Conservation (phyloP, 2,797 vertebrate species). For the Enteromius anoplus region DNA sequence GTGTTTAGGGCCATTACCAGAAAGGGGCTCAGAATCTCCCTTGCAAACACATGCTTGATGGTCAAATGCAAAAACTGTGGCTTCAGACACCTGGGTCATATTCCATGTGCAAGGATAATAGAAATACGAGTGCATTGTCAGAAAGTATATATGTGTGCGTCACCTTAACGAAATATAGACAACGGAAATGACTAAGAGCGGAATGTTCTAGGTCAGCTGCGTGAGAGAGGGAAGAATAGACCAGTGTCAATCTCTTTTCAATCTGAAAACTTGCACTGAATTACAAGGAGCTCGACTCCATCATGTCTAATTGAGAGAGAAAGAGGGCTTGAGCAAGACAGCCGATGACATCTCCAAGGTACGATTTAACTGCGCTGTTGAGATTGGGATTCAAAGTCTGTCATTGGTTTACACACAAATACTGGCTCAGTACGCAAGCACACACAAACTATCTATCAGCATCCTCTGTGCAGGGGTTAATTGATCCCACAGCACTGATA, state of each 20-base stretch:
- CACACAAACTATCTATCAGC: slow-evolving; percentile 40
- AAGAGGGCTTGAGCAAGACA: slow-evolving; percentile 3
- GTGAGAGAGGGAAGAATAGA: slow-evolving; percentile 15
- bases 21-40: slow-evolving; percentile 5
- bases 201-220: neutral
- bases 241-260: slow-evolving; percentile 25
- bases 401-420: slow-evolving; percentile 19
- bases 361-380: slow-evolving; percentile 4
- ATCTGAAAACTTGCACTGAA: slow-evolving; percentile 28
- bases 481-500: slow-evolving; percentile 61
- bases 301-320: slow-evolving; percentile 41
- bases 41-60: slow-evolving; percentile 28
- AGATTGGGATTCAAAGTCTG: slow-evolving; percentile 13
- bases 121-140: neutral
- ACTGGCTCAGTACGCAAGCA: neutral
- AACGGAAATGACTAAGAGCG: neutral
- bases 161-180: slow-evolving; percentile 7
- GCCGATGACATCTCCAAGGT: slow-evolving; percentile 22
- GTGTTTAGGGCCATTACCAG: slow-evolving; percentile 29
- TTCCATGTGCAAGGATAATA: neutral
- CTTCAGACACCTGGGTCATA: slow-evolving; percentile 1
- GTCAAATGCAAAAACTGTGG: slow-evolving; percentile 25
- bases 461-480: slow-evolving; percentile 54
- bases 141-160: neutral
- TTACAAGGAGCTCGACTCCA: slow-evolving; percentile 27